phyloP scores from a whole-genome alignment of 2,888 invertebrate genomes.

The Escarpia spicata region DNA sequence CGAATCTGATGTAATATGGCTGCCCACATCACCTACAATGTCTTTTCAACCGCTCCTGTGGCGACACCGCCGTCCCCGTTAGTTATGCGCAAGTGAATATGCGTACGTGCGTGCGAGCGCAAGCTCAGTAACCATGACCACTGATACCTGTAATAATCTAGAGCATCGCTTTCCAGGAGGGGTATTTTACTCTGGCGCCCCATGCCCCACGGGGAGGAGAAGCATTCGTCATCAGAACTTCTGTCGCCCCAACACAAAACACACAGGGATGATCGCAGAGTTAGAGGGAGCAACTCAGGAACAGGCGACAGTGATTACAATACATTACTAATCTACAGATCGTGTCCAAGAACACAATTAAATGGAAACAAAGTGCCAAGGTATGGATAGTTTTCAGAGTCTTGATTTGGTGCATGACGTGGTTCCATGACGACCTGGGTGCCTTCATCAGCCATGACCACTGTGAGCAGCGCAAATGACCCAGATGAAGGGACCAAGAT shows the following conservation, averaged over 20 bases:
- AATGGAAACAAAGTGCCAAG: background rate
- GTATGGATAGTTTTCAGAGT: background rate
- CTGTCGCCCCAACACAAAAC: slow-evolving; percentile 1
- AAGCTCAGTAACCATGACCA: background rate
- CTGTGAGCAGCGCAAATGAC: too few species aligned
- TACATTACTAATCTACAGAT: background rate
- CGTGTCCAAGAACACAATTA: background rate
- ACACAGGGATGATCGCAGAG: background rate
- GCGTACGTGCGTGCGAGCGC: background rate
- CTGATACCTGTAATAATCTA: slow-evolving; percentile 13
- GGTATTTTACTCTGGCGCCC: slow-evolving; percentile 13
- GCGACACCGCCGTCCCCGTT: background rate
- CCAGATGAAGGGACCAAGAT: too few species aligned
- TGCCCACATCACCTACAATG: background rate
- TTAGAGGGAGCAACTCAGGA: background rate
- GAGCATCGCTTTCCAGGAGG: slow-evolving; percentile 4
- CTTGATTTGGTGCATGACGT: too few species aligned
- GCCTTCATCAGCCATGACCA: too few species aligned
- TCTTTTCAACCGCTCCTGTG: background rate
- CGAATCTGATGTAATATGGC: background rate
- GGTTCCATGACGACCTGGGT: too few species aligned
- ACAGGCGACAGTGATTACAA: background rate
- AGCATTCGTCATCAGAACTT: slow-evolving; percentile 6
- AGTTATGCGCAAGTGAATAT: background rate
- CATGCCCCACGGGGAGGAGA: background rate